Evolutionary conservation across 2,113 vertebrate species (phyloP).

Genomic region (Hemiscyllium ocellatum): DNA sequence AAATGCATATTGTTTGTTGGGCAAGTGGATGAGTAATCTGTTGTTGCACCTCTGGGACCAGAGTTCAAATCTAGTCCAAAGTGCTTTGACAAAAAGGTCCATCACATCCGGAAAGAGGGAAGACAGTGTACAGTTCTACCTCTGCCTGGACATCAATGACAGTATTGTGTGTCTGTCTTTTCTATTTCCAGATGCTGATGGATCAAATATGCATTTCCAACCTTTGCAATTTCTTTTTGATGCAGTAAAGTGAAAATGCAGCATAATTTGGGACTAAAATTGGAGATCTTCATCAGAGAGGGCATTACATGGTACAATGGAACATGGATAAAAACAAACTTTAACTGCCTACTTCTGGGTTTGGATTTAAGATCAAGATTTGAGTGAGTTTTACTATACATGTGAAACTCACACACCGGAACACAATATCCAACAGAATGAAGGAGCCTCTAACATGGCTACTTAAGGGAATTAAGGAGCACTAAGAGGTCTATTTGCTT

Average conservation of each 20-base stretch:
- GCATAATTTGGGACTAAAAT: too few species aligned
- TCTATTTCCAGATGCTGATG: not conserved
- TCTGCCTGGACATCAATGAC: not conserved
- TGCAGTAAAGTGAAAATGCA: not conserved
- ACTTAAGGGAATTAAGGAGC: too few species aligned
- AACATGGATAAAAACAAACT: too few species aligned
- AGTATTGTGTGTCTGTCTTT: not conserved
- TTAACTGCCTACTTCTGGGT: too few species aligned
- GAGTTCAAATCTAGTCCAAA: not conserved
- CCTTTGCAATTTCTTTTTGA: not conserved
- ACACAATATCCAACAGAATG: too few species aligned
- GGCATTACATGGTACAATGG: too few species aligned
- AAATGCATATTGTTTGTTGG: not conserved
- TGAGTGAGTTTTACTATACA: too few species aligned
- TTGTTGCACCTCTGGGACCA: not conserved
- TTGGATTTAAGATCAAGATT: too few species aligned
- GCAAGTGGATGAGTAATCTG: not conserved
- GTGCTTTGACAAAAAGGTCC: not conserved
- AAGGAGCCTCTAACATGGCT: too few species aligned
- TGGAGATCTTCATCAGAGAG: too few species aligned
- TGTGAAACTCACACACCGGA: too few species aligned
- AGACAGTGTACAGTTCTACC: not conserved
- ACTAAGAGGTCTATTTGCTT: too few species aligned
- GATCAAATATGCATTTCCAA: not conserved
- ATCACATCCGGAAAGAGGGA: not conserved